These are phyloP conservation scores for Scolopax rusticola DNA, from an alignment of 2,797 vertebrate species.

Conservation along the genomic window DNA sequence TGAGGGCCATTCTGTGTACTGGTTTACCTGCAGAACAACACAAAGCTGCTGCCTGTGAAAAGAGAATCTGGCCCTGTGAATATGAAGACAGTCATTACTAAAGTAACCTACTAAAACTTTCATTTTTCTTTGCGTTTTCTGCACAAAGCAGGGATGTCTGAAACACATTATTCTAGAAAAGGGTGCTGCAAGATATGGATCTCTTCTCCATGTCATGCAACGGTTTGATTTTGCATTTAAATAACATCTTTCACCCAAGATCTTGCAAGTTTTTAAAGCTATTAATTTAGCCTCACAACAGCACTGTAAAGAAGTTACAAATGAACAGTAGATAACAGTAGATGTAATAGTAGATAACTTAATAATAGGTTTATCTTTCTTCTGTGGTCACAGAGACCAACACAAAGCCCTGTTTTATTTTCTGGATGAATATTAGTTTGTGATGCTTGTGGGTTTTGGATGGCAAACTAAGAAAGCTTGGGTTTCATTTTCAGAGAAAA, in stretches of 20 bases:
- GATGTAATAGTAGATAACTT: constrained; percentile 62
- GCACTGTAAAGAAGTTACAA: constrained; percentile 42
- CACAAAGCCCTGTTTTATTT: constrained; percentile 41
- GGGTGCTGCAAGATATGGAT: constrained; percentile 45
- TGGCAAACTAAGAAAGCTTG: constrained; percentile 2
- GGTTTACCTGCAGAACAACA: background rate
- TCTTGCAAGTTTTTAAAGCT: constrained; percentile 57
- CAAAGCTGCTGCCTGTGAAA: background rate
- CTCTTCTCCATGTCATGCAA: background rate
- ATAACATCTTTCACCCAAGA: constrained; percentile 47
- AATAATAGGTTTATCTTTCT: constrained; percentile 57
- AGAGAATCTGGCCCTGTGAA: background rate
- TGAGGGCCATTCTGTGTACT: background rate
- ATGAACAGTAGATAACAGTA: constrained; percentile 51
- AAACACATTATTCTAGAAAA: constrained; percentile 25
- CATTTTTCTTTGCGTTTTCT: constrained; percentile 23
- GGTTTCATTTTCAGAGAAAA: constrained; percentile 23
- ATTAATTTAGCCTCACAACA: constrained; percentile 56
- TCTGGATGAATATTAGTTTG: constrained; percentile 55
- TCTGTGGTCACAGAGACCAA: constrained; percentile 4
- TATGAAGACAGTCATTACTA: background rate
- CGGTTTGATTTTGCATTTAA: constrained; percentile 64
- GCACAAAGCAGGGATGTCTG: background rate
- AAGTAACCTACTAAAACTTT: background rate
- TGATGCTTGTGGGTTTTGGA: background rate